phyloP scores from a whole-genome alignment of 2,888 invertebrate species.

The Synergus japonicus region DNA sequence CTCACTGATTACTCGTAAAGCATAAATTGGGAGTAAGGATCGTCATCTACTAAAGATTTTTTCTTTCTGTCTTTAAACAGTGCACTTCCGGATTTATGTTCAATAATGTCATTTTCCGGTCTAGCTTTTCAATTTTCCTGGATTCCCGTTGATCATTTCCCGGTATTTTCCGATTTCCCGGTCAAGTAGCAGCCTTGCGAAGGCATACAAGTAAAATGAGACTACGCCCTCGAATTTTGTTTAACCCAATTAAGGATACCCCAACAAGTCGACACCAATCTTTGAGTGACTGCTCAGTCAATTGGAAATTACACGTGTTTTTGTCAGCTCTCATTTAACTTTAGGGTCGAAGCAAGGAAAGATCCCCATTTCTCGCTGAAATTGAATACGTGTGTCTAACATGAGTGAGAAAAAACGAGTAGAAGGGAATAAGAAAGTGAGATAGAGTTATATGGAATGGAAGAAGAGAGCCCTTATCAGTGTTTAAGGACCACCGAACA shows the following conservation, averaged over 20 bases:
- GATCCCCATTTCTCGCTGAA: slow-evolving; percentile 34
- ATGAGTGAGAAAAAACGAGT: slow-evolving; percentile 53
- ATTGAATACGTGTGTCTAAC: slow-evolving; percentile 53
- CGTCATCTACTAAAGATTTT: slow-evolving; percentile 47
- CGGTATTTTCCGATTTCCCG: too few relatives aligned
- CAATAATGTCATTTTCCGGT: too few relatives aligned
- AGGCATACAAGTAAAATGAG: slow-evolving; percentile 18
- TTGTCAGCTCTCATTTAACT: slow-evolving; percentile 68
- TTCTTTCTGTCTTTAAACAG: slow-evolving; percentile 41
- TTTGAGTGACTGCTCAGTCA: slow-evolving; percentile 66
- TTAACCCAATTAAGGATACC: slow-evolving; percentile 66
- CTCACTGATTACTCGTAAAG: slow-evolving; percentile 34
- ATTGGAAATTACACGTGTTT: slow-evolving; percentile 74
- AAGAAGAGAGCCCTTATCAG: slow-evolving; percentile 55
- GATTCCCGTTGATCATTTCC: too few relatives aligned
- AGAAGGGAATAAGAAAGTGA: slow-evolving; percentile 47
- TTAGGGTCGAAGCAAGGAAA: slow-evolving; percentile 45
- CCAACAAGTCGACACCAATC: slow-evolving; percentile 55
- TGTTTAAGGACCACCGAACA: slow-evolving; percentile 50
- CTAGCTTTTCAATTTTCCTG: too few relatives aligned
- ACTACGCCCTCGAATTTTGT: slow-evolving; percentile 59
- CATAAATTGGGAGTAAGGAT: slow-evolving; percentile 41
- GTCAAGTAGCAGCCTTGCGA: background rate
- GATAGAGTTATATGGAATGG: slow-evolving; percentile 45
- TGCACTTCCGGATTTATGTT: background rate